Base-by-base conservation (phyloP, 2,113 vertebrate species). In the Lontra canadensis region DNA sequence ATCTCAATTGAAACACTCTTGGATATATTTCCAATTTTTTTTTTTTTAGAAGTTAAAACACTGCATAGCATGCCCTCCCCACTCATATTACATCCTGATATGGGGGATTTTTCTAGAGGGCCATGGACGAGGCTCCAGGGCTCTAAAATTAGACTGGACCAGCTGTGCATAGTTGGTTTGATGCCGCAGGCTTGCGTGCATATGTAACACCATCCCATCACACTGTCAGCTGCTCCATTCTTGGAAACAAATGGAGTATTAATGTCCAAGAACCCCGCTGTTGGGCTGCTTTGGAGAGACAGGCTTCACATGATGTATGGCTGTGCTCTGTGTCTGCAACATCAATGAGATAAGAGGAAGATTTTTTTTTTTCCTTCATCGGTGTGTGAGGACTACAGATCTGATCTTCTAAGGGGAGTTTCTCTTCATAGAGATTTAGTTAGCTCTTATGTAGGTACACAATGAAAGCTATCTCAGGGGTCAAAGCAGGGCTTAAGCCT, bases 81-180 rank as follows among this genome's bases (percentile, higher is more conserved):
- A 89, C 29, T 83, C 36, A 63, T 47, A 83, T 36, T 94, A 52
- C 21, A 90, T 93, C 52, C 36, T 13, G 14, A 91, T n/a, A 44
- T n/a, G n/a, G 57, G 57, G 18, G 44, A 36, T 34, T 87, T 92
- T 93, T 97, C 96, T 79, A 88, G 71, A 83, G 69, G 61, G 44
- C 23, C n/a, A 52, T 57, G 55, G 71, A 78, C 44, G 44, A 95
- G 74, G 39, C 63, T 87, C 73, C 42, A 88, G 74, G 89, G 84
- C 34, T 82, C 83, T 97, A 82, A 97, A 96, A 94, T 97, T 96
- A 97, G 84, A 94, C 6, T 3, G 1, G 29, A 69, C 83, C 88
- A 95, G 95, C 81, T 97, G 93, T 89, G 80, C 67, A 82, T 55
- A 93, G 65, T 69, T 93, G 55, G 55, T 96, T 71, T 96, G 39